Evolutionary conservation across 2,113 vertebrate species (phyloP).

Genomic region (Toxostoma redivivum): DNA sequence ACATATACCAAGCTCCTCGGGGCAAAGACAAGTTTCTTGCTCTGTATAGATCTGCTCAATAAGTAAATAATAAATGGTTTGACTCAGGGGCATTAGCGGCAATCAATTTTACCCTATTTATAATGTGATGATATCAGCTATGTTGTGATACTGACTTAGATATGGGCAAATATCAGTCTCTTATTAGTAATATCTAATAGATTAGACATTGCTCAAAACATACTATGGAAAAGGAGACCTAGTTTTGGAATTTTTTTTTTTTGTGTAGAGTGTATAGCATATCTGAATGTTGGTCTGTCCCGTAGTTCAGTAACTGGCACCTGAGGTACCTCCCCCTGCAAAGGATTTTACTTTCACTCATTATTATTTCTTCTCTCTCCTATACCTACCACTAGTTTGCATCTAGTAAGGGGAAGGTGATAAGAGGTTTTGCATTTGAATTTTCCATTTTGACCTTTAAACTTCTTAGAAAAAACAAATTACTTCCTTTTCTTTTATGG

Average conservation of each 20-base stretch:
- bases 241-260: neutral
- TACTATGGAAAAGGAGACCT: neutral
- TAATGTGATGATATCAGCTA: neutral
- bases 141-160: neutral
- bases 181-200: neutral
- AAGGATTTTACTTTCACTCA: neutral
- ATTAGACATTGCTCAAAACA: neutral
- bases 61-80: constrained; percentile 33
- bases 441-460: neutral
- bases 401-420: neutral
- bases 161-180: neutral
- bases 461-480: neutral
- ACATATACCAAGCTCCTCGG: neutral
- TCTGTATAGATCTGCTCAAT: neutral
- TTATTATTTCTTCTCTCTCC: neutral
- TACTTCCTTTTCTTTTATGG: neutral
- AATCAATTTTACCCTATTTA: neutral
- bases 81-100: neutral
- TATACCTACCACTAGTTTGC: neutral
- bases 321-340: neutral
- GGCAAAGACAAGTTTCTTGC: constrained; percentile 1
- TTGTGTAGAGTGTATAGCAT: neutral
- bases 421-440: neutral
- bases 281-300: neutral
- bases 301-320: neutral